A percentile compares a stretch with the other conserved stretches of the same genome.
Conservation (phyloP, 2,113 vertebrate species). For the Poecile atricapillus region DNA sequence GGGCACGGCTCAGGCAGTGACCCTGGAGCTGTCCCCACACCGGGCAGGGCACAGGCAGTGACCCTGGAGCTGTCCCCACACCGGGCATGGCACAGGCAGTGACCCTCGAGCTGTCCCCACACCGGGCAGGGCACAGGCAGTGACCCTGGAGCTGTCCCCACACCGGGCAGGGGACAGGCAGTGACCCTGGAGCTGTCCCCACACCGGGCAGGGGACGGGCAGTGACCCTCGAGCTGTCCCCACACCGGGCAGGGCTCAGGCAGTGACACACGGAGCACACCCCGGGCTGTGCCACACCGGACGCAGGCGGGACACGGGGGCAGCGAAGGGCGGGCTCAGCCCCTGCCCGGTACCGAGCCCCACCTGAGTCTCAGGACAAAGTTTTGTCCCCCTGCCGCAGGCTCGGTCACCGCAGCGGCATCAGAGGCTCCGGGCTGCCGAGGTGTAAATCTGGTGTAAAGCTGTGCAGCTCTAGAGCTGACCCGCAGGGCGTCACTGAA, state of each 20-base stretch:
- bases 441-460: neutral
- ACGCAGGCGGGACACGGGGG: neutral
- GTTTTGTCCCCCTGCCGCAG: neutral
- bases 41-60: neutral
- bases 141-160: neutral
- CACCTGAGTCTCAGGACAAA: fast-evolving
- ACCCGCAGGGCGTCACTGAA: neutral
- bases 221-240: too few species aligned
- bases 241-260: too few species aligned
- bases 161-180: too few species aligned
- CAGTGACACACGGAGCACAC: too few species aligned
- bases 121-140: neutral
- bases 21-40: neutral
- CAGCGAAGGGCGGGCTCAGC: neutral
- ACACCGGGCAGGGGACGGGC: too few species aligned
- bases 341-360: neutral
- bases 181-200: too few species aligned
- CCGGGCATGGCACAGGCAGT: neutral
- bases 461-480: neutral
- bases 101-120: neutral
- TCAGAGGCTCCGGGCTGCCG: neutral
- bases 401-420: neutral
- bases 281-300: neutral
- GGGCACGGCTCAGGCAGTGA: neutral
- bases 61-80: neutral